These are phyloP conservation scores for Agapostemon virescens DNA, from an alignment of 2,888 invertebrate genomes.

Conservation along the genomic window DNA sequence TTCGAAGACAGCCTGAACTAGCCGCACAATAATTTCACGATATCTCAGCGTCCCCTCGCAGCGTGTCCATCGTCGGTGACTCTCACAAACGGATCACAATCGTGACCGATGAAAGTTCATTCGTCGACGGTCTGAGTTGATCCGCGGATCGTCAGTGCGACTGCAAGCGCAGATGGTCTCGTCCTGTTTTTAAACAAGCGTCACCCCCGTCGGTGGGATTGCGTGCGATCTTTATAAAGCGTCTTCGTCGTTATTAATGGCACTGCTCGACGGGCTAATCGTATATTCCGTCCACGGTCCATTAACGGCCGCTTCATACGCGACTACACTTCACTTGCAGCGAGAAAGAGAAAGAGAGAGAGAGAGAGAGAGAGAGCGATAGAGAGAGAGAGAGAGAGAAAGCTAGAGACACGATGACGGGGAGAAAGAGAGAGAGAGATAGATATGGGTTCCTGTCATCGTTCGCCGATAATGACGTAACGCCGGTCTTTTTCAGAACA, in stretches of 20 bases:
- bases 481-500: slow-evolving; percentile 37
- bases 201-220: slow-evolving; percentile 30
- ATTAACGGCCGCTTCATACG: slow-evolving; percentile 59
- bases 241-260: slow-evolving; percentile 60
- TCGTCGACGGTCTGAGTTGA: too few species aligned
- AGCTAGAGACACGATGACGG: too few species aligned
- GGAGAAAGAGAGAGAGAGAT: neutral
- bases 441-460: slow-evolving; percentile 53
- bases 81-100: too few species aligned
- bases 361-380: neutral
- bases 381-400: neutral
- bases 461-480: slow-evolving; percentile 64
- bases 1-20: too few species aligned
- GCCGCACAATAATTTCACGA: neutral
- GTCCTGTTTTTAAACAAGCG: slow-evolving; percentile 20
- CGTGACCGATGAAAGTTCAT: too few species aligned
- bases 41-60: neutral
- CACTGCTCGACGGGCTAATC: slow-evolving; percentile 64
- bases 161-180: slow-evolving; percentile 11
- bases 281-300: slow-evolving; percentile 56
- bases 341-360: neutral
- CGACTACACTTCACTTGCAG: slow-evolving; percentile 48
- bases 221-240: slow-evolving; percentile 43
- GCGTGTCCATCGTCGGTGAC: neutral
- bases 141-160: slow-evolving; percentile 26